Base-by-base conservation (phyloP, 2,113 vertebrate genomes). In the Chaenocephalus aceratus region DNA sequence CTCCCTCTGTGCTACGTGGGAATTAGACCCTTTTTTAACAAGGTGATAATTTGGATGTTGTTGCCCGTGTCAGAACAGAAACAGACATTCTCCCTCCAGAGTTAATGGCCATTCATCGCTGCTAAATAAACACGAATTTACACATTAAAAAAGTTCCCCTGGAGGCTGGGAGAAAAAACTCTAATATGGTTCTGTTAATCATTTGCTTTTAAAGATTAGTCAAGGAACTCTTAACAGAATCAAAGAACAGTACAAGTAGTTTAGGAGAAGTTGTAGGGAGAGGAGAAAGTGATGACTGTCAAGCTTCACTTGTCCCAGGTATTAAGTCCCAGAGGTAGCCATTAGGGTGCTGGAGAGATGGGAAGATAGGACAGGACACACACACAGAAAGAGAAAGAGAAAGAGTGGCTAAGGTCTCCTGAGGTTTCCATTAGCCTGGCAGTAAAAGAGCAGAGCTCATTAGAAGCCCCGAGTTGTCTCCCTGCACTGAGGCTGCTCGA, bases 371-470 rank as follows among this genome's bases (percentile, higher is more conserved):
- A 52, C 59, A 59, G 67, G 67, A 75, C 72, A 63, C 54, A 68
- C 41, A 54, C 67, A 69, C 44, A 72, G 26, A 30, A 30, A 30
- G 26, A 62, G 6, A 66, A 21, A 21, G 21, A 21, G 21, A 21
- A 21, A 21, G 79, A 52, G 49, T 13, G 71, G 49, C 77, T 2
- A 49, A 77, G 77, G 88, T 88, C 92, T 92, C 93, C 89, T 3
- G 86, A 92, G 93, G 89, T 92, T 94, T 93, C 89, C 91, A 92
- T 94, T 92, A 94, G 93, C 87, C 89, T 80, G 89, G 90, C 88
- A 84, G 91, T 87, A 93, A 94, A 94, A 94, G 91, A 93, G 92
- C 91, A 92, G 89, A 89, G 89, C 93, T 93, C 91, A 94, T 95
- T 95, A 95, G 90, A 88, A 90, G 80, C 82, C 83, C 78, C 12